These are phyloP conservation scores for Apoda limacodes DNA, from an alignment of 2,888 invertebrate genomes.

Conservation along the genomic window DNA sequence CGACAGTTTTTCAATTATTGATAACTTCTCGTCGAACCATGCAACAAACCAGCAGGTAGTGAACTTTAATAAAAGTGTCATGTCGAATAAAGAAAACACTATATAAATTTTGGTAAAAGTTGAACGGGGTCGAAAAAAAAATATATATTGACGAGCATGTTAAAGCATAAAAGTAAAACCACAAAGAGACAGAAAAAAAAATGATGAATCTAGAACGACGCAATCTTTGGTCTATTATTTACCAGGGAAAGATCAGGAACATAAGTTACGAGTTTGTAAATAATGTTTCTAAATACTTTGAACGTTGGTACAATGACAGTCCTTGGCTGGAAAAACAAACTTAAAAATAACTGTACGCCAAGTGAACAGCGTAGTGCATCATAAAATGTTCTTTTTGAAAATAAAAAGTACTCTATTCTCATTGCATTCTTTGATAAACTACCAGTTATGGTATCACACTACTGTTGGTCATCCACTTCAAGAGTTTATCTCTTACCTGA, in stretches of 20 bases:
- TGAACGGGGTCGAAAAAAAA: too few species aligned
- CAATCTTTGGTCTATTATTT: constrained; percentile 11
- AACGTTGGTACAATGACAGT: constrained; percentile 12
- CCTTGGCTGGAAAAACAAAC: constrained; percentile 11
- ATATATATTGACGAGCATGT: too few species aligned
- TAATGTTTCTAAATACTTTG: constrained; percentile 12
- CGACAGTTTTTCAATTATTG: too few species aligned
- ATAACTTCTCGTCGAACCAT: too few species aligned
- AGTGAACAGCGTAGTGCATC: constrained; percentile 5
- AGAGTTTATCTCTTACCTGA: constrained; percentile 4
- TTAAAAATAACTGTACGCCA: constrained; percentile 5
- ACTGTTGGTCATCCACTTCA: constrained; percentile 1
- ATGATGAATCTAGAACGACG: constrained; percentile 9
- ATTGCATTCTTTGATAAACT: too few species aligned
- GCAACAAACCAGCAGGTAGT: too few species aligned
- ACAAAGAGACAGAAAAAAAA: constrained; percentile 10
- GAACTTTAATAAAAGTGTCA: too few species aligned
- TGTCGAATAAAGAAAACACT: too few species aligned
- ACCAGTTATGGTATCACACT: too few species aligned
- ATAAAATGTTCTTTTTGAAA: constrained; percentile 3
- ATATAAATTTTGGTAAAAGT: too few species aligned
- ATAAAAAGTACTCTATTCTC: too few species aligned
- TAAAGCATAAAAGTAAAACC: constrained; percentile 9
- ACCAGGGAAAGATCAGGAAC: constrained; percentile 10
- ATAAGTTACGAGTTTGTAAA: too few species aligned